Evolutionary conservation across 2,888 invertebrate species (phyloP), one percentile per base, ranked within the genome.

Genomic region (Stenodema calcarata): DNA sequence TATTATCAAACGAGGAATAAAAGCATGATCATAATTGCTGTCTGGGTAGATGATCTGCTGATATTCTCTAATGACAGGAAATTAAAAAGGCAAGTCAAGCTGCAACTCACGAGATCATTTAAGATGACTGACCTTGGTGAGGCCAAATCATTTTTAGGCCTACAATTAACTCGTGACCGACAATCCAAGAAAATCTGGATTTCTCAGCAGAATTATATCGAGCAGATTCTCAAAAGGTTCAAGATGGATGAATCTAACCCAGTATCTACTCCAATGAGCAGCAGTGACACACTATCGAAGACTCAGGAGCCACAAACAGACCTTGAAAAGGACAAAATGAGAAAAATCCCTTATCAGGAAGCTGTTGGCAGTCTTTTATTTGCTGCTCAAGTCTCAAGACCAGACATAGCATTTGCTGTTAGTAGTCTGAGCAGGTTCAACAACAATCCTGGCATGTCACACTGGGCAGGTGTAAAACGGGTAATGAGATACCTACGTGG

Each of bases 61-160:
- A 27, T 79, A 12, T 79, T 44, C 23, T 27, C 47, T 90, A 90
- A 88, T 50, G 27, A 70, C 9, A 27, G 35, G 11, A 18, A 28
- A 18, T 23, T 30, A 14, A 82, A 42, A 30, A 35, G 81, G 0
- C 14, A 47, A 1, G 9, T 50, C 9, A 79, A 79, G 27, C 6
- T 1, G 18, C 9, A 27, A 2, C 79, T 79, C 18, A 1, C 11
- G 14, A 23, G 23, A 35, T n/a, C 30, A n/a, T 79, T 79, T 16
- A 30, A 7, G 11, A 79, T 79, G 44, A 79, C 23, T 1, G 79
- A 79, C 27, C 23, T 79, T 18, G 85, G 85, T 42, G 28, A 79
- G 12, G 44, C 50, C 42, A 50, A 47, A 50, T 27, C 11, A 12
- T 14, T 42, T n/a, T 41, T 79, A 12, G 79, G 79, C 1, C 14